A percentile compares a stretch with the other conserved stretches of the same genome.
These are phyloP conservation scores for Laothoe populi DNA, from an alignment of 2,888 invertebrate genomes.

Conservation along the genomic window DNA sequence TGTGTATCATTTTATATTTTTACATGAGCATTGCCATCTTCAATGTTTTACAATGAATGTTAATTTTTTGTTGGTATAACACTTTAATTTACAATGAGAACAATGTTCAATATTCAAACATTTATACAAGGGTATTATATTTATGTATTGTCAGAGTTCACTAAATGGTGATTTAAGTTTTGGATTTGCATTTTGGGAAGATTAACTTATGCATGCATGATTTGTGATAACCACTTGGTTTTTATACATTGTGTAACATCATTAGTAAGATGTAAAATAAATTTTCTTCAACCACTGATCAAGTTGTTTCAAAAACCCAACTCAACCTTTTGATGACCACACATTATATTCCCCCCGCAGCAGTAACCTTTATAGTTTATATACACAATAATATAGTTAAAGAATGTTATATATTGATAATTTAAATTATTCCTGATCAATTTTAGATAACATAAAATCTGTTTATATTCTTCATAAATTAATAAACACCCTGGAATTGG, in stretches of 20 bases:
- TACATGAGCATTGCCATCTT: constrained; percentile 43
- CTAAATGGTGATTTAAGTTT: constrained; percentile 26
- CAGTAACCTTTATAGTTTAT: too few species aligned
- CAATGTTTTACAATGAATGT: constrained; percentile 51
- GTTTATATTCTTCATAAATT: too few species aligned
- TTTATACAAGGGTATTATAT: constrained; percentile 25
- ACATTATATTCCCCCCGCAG: too few species aligned
- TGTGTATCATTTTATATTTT: constrained; percentile 4
- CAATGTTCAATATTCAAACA: constrained; percentile 23
- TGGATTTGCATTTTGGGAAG: constrained; percentile 25
- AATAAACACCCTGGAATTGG: too few species aligned
- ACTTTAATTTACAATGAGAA: not conserved
- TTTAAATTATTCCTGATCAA: too few species aligned
- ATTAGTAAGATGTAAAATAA: constrained; percentile 74
- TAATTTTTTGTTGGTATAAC: constrained; percentile 54
- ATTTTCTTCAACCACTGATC: constrained; percentile 50
- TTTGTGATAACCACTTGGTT: constrained; percentile 66
- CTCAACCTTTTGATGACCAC: constrained; percentile 10
- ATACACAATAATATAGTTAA: too few species aligned
- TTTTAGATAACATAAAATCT: too few species aligned
- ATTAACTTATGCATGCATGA: constrained; percentile 38
- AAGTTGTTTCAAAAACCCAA: constrained; percentile 47
- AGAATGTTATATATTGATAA: too few species aligned
- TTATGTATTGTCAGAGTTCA: constrained; percentile 36
- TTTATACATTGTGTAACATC: constrained; percentile 66